Base-by-base conservation (phyloP, 1,140 invertebrate genomes). In the Zelostemma sp. region DNA sequence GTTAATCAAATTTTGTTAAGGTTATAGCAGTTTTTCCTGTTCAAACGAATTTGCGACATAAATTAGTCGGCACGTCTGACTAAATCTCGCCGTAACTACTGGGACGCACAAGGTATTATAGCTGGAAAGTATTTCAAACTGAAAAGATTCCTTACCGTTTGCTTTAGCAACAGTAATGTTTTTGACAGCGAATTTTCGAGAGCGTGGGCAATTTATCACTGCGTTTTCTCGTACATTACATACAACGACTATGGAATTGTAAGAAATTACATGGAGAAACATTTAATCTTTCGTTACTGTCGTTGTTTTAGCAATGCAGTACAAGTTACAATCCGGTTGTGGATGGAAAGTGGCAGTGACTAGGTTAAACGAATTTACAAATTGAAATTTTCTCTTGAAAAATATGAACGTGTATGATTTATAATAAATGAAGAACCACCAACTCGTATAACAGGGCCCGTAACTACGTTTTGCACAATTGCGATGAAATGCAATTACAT, bases 381-480 rank as follows among this genome's bases (percentile, higher is more conserved):
- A 76, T 77, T 72, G 75, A 73, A 75, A 76, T 78, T 73, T 77
- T 77, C 70, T 76, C 74, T 64, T 48, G 48, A 49, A 31, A 31
- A 18, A 58, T 35, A 21, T n/a, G n/a, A n/a, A n/a, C n/a, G n/a
- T n/a, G n/a, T n/a, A n/a, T n/a, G n/a, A n/a, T n/a, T n/a, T n/a
- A n/a, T n/a, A n/a, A n/a, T n/a, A n/a, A n/a, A n/a, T n/a, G n/a
- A n/a, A n/a, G n/a, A n/a, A n/a, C n/a, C n/a, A n/a, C n/a, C n/a
- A n/a, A n/a, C n/a, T n/a, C n/a, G n/a, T n/a, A n/a, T n/a, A n/a
- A n/a, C n/a, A n/a, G n/a, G n/a, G n/a, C n/a, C n/a, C n/a, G n/a
- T n/a, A n/a, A n/a, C n/a, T n/a, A n/a, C n/a, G n/a, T n/a, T n/a
- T n/a, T n/a, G n/a, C n/a, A n/a, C n/a, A n/a, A n/a, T n/a, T n/a